These are phyloP conservation scores for Andrena minutula DNA, from an alignment of 2,888 invertebrate genomes.

Conservation along the genomic window DNA sequence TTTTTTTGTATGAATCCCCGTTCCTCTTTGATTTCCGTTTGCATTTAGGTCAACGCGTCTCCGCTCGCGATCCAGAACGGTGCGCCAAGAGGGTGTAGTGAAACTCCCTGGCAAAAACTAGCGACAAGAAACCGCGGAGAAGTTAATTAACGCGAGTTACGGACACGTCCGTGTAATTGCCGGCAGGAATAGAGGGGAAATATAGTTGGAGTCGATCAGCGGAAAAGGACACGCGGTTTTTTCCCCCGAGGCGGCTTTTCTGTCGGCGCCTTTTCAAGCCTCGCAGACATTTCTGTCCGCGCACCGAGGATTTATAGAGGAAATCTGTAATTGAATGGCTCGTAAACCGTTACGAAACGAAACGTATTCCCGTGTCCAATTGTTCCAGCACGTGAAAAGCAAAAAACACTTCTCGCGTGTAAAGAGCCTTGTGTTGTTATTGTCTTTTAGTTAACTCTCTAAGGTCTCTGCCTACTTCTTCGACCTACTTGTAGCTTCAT, in stretches of 20 bases:
- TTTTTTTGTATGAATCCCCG: not conserved
- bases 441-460: not conserved
- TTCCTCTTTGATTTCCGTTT: not conserved
- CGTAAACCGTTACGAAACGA: slow-evolving; percentile 64
- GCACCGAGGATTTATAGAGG: slow-evolving; percentile 55
- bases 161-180: slow-evolving; percentile 21
- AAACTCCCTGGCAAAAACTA: not conserved
- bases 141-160: slow-evolving; percentile 7
- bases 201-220: slow-evolving; percentile 10
- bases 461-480: not conserved
- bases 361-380: slow-evolving; percentile 55
- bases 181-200: slow-evolving; percentile 13
- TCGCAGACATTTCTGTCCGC: not conserved
- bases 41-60: slow-evolving; percentile 13
- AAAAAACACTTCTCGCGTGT: slow-evolving; percentile 35
- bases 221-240: slow-evolving; percentile 10
- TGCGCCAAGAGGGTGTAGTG: not conserved
- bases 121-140: not conserved
- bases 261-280: slow-evolving; percentile 42
- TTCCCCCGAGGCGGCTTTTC: not conserved
- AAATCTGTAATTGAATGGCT: slow-evolving; percentile 63
- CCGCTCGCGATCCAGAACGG: not conserved
- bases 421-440: slow-evolving; percentile 6
- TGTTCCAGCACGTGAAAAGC: slow-evolving; percentile 39
- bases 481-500: not conserved